A percentile compares a stretch with the other conserved stretches of the same genome.
Evolutionary conservation across 2,888 invertebrate genomes (phyloP).

Genomic region (Bellardia bayeri): DNA sequence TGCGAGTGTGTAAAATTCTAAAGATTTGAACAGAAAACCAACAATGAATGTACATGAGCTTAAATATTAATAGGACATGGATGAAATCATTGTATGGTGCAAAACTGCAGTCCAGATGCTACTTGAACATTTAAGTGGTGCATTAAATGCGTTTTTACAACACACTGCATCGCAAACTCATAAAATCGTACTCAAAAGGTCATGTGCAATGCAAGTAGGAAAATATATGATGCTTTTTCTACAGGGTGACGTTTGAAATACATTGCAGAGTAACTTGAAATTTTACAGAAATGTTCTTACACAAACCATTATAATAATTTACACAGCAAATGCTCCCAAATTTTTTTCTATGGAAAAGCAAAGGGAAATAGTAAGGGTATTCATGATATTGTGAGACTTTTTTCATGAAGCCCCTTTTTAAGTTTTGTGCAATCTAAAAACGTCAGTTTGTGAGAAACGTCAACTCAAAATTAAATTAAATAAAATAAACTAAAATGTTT

Average conservation of each 20-base stretch:
- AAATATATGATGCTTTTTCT: neutral
- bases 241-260: conserved; percentile 18
- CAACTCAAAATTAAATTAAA: too few relatives aligned
- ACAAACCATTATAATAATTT: too few relatives aligned
- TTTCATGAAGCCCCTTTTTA: too few relatives aligned
- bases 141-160: conserved; percentile 62
- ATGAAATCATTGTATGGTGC: conserved; percentile 30
- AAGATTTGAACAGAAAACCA: conserved; percentile 27
- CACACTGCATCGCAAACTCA: conserved; percentile 39
- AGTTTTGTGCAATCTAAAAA: too few relatives aligned
- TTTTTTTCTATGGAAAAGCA: too few relatives aligned
- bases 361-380: too few relatives aligned
- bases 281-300: too few relatives aligned
- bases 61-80: conserved; percentile 23
- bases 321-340: too few relatives aligned
- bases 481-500: too few relatives aligned
- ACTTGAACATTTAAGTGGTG: conserved; percentile 56
- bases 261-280: neutral
- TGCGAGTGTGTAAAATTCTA: conserved; percentile 36
- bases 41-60: neutral
- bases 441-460: too few relatives aligned
- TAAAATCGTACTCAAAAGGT: conserved; percentile 49
- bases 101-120: conserved; percentile 58
- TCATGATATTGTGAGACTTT: too few relatives aligned
- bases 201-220: neutral